Conservation (phyloP, 2,797 vertebrate genomes). For the Gymnoscopelus braueri region DNA sequence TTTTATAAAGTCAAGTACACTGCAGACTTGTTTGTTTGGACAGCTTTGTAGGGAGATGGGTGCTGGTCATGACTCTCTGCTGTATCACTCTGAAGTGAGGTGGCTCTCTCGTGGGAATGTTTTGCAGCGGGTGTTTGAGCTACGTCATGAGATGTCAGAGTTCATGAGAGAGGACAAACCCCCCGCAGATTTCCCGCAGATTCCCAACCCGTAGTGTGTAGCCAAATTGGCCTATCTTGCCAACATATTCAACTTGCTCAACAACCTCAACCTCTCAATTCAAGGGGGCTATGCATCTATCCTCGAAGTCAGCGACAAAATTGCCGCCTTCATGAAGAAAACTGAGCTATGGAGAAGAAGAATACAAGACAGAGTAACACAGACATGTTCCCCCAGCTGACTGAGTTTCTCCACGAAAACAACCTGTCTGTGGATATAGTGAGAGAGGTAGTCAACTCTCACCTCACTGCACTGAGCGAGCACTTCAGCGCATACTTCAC, state of each 20-base stretch:
- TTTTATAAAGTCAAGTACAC: conserved; percentile 23
- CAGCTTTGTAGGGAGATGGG: background rate
- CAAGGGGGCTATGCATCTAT: too few species aligned
- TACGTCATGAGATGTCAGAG: conserved; percentile 8
- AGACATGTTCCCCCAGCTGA: background rate
- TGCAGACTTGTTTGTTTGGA: conserved; percentile 17
- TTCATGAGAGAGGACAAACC: conserved; percentile 20
- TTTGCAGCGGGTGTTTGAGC: conserved; percentile 27
- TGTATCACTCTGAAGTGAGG: background rate
- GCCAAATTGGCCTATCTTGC: too few species aligned
- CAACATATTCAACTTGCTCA: too few species aligned
- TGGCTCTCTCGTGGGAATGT: conserved; percentile 14
- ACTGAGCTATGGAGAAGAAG: too few species aligned
- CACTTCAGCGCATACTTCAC: conserved; percentile 4
- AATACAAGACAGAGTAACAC: too few species aligned
- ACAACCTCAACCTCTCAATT: too few species aligned
- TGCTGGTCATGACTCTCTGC: conserved; percentile 8
- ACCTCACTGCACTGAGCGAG: background rate
- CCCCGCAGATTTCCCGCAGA: background rate
- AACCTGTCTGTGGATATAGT: conserved; percentile 4
- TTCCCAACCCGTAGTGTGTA: too few species aligned
- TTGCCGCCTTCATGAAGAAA: too few species aligned
- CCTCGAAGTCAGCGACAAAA: too few species aligned
- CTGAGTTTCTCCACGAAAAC: conserved; percentile 9
- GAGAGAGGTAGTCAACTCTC: conserved; percentile 12